Conservation (phyloP, 2,888 invertebrate genomes). For the Eupithecia abbreviata region DNA sequence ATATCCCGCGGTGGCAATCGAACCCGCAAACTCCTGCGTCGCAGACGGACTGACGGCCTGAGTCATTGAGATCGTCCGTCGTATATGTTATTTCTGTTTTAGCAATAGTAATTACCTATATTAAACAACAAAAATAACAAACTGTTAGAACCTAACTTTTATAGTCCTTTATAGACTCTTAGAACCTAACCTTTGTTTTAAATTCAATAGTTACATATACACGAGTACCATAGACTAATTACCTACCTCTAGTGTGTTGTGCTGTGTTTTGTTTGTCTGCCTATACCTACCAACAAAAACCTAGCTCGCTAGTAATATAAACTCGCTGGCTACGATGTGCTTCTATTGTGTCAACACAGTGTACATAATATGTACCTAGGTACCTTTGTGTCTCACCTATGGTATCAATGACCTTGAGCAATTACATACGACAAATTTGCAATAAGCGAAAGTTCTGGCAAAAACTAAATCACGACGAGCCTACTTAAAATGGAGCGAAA, state of each 20-base stretch:
- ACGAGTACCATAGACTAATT: no score
- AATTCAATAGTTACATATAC: no score
- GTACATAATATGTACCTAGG: background rate
- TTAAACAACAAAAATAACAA: background rate
- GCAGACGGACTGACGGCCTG: background rate
- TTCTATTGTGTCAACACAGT: background rate
- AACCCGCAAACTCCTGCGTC: background rate
- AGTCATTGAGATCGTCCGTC: background rate
- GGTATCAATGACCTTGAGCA: conserved; percentile 14
- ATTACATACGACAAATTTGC: conserved; percentile 15
- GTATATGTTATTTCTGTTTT: background rate
- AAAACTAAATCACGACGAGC: conserved; percentile 33
- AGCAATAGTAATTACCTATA: no score
- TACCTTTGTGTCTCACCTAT: background rate
- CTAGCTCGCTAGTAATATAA: background rate
- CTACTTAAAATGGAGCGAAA: conserved; percentile 72
- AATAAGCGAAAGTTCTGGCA: conserved; percentile 39
- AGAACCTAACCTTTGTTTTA: no score
- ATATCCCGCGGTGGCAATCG: background rate
- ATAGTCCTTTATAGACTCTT: no score
- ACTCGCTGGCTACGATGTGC: background rate
- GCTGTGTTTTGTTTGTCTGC: no score
- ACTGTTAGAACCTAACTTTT: background rate
- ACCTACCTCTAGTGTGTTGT: no score
- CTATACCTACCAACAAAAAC: background rate